Evolutionary conservation across 2,888 invertebrate species (phyloP).

Genomic region (Drosophila meridiana): DNA sequence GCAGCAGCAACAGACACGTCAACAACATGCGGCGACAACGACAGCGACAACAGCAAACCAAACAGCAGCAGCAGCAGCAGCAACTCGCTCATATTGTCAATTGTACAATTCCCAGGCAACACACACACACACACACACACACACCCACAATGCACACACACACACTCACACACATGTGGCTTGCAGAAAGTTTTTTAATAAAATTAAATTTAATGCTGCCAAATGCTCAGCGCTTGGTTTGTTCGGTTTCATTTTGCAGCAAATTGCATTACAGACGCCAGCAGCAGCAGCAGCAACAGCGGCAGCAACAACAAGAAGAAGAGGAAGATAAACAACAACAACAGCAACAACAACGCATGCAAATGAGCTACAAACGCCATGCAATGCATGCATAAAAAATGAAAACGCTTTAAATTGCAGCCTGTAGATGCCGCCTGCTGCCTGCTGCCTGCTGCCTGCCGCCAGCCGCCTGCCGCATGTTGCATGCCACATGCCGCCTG

Average conservation of each 20-base stretch:
- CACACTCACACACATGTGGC: slow-evolving; percentile 22
- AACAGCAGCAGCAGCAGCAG: slow-evolving; percentile 33
- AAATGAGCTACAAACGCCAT: slow-evolving; percentile 78
- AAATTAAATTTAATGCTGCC: slow-evolving; percentile 77
- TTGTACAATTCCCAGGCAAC: slow-evolving; percentile 72
- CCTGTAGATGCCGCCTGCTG: slow-evolving; percentile 30
- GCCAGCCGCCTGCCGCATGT: slow-evolving; percentile 2
- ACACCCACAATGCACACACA: slow-evolving; percentile 32
- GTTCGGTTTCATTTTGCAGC: slow-evolving; percentile 71
- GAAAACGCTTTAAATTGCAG: slow-evolving; percentile 72
- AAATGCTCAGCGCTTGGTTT: slow-evolving; percentile 66
- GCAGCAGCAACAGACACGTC: slow-evolving; percentile 73
- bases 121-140: slow-evolving; percentile 26
- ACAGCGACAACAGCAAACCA: slow-evolving; percentile 48
- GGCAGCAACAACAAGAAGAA: slow-evolving; percentile 23
- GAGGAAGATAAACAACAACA: slow-evolving; percentile 14
- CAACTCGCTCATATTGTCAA: slow-evolving; percentile 72
- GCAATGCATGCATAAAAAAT: slow-evolving; percentile 76
- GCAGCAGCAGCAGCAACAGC: slow-evolving; percentile 24
- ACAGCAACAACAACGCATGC: slow-evolving; percentile 67
- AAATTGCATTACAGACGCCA: slow-evolving; percentile 72
- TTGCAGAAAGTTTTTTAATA: slow-evolving; percentile 72
- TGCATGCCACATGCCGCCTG: slow-evolving; percentile 34
- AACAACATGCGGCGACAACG: slow-evolving; percentile 74
- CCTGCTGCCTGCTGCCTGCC: slow-evolving; percentile 16